Evolutionary conservation across 1,140 invertebrate genomes (phyloP), one percentile per base, ranked within the genome.

Genomic region (Eriocheir sinensis): DNA sequence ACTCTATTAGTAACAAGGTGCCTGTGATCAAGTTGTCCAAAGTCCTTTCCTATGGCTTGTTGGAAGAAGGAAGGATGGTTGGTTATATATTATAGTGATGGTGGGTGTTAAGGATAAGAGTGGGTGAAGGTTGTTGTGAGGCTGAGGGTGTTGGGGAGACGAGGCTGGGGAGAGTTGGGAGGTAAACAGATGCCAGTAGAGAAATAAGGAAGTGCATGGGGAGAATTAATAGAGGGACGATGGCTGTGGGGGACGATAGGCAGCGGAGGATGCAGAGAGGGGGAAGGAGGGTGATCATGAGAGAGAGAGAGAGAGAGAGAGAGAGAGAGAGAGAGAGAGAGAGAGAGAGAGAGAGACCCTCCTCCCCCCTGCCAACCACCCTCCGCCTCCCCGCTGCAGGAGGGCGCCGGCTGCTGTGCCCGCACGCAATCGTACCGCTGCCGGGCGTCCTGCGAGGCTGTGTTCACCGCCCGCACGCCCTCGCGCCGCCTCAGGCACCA

Each of bases 381-480:
- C n/a, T 32, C 34, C 60, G 27, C 9, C 30, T 12, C 44, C 34
- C 48, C 44, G 1, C 12, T 44, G 2, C 93, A 94, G 93, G 93
- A 89, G 32, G 93, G 93, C 30, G 93, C 89, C 2, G 93, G 36
- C 3, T 94, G 93, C 32, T 94, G 93, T 40, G 89, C 93, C 6
- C 60, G 93, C n/a, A 94, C 93, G 0, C 93, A 94, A 80, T 94
- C 93, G 1, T 94, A 94, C 44, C 93, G 93, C 9, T 94, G 93
- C 41, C 89, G 93, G 27, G 41, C 93, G 41, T 94, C 93, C 41
- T 94, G 93, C 27, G 93, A 94, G 80, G 89, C 93, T n/a, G 89
- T 94, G 21, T 94, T 94, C 89, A 48, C 93, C 80, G 93, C 93
- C 93, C 93, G 93, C 89, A 94, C 93, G 36, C 93, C 93, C 34